These are phyloP conservation scores for Montipora efflorescens DNA, from an alignment of 64 coral and sea anemone species.

Conservation along the genomic window DNA sequence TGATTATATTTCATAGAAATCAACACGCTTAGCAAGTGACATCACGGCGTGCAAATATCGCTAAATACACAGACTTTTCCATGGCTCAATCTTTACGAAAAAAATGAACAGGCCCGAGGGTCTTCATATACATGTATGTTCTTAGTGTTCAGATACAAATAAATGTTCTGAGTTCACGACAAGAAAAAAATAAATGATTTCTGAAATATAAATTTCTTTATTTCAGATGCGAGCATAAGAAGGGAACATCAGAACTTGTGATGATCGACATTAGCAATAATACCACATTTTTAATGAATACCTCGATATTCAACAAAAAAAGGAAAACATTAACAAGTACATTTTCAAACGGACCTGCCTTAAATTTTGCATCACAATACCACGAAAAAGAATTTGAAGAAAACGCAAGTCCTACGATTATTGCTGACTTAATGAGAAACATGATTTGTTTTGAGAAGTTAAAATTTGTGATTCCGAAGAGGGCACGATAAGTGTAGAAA, in stretches of 20 bases:
- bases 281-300: background rate
- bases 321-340: background rate
- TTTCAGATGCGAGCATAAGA: background rate
- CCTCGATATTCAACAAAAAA: background rate
- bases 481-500: background rate
- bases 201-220: background rate
- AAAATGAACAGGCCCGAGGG: background rate
- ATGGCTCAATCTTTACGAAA: background rate
- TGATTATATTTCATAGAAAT: background rate
- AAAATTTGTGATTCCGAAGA: background rate
- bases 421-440: background rate
- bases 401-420: background rate
- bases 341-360: background rate
- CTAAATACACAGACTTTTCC: background rate
- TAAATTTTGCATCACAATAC: background rate
- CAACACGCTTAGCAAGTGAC: background rate
- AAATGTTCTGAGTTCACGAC: background rate
- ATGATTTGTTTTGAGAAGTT: slow-evolving; percentile 5
- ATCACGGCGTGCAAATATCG: background rate
- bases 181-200: background rate
- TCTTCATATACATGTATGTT: background rate
- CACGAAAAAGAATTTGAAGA: background rate
- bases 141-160: background rate
- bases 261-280: no score
- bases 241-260: background rate